Evolutionary conservation across 2,888 invertebrate species (phyloP), one percentile per base, ranked within the genome.

Genomic region (Vandiemenella viatica): DNA sequence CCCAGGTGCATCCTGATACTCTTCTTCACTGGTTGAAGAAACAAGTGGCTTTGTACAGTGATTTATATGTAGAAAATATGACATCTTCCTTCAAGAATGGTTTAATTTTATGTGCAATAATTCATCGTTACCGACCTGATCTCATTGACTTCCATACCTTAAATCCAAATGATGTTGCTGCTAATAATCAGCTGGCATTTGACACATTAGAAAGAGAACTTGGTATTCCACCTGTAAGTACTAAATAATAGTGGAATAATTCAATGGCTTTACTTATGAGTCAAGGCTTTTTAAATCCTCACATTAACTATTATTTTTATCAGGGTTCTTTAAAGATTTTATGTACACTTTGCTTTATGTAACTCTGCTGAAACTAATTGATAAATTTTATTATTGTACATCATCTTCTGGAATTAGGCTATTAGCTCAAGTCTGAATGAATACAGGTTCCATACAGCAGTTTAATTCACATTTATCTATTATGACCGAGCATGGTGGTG

Each of bases 71-170:
- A 40, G 71, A 73, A 41, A 79, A 85, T 63, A 72, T 85, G 59
- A 75, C 75, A n/a, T 68, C 73, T 0, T 80, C 83, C 2, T 80
- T 89, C 67, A 75, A 74, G 63, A 74, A 73, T 62, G 76, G 81
- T 52, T 60, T 81, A 61, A 72, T 79, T 19, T 67, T 85, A 55
- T 81, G 80, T 67, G 81, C 82, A 51, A 77, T 90, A 57, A 75
- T 91, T 55, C 77, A 79, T 60, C 81, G 87, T 55, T 95, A 93
- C 71, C 76, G 93, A 51, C 95, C 95, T 3, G 90, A 93, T 69
- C 73, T 95, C 59, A 72, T 93, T 57, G 86, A 91, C 57, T 79
- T 80, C 61, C 73, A 74, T 58, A 68, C 75, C 46, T 68, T 86
- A 43, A 73, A 76, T 58, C 72, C 77, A 48, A 74, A 76, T 56